Evolutionary conservation across 2,113 vertebrate species (phyloP).

Genomic region (Cyanoliseus patagonus): DNA sequence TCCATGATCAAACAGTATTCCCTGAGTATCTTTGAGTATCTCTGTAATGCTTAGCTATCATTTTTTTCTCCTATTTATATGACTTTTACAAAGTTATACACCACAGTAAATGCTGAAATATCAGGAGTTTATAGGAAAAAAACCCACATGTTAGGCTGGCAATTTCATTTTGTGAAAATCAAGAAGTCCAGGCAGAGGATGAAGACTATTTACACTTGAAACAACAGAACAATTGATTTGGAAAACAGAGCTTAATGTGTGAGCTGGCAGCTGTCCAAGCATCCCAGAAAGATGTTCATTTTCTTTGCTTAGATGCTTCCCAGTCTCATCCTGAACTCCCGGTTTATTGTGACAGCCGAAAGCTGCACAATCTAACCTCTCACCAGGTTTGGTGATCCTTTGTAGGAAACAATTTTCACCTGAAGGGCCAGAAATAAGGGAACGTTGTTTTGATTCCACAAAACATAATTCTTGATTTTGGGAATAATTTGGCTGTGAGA

Average conservation of each 20-base stretch:
- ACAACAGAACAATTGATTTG: constrained; percentile 57
- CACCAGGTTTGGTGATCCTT: background rate
- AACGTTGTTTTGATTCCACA: background rate
- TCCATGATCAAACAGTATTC: background rate
- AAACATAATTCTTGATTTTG: background rate
- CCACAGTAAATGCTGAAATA: background rate
- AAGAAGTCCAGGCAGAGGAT: constrained; percentile 20
- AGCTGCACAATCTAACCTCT: constrained; percentile 26
- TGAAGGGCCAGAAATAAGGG: background rate
- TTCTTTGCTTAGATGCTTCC: constrained; percentile 38
- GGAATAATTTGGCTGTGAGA: background rate
- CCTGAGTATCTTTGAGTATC: background rate
- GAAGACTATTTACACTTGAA: constrained; percentile 56
- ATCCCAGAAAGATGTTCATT: constrained; percentile 54
- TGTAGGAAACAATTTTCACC: constrained; percentile 14
- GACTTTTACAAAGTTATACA: background rate
- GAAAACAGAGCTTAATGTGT: constrained; percentile 66
- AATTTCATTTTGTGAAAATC: constrained; percentile 26
- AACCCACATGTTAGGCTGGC: background rate
- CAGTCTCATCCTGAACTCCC: background rate
- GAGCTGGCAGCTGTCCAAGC: constrained; percentile 53
- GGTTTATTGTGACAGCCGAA: background rate
- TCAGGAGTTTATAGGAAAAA: background rate
- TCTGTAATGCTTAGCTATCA: background rate
- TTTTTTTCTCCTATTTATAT: background rate